phyloP scores from a whole-genome alignment of 2,888 invertebrate genomes.

The Mongoloraphidia duomilia region DNA sequence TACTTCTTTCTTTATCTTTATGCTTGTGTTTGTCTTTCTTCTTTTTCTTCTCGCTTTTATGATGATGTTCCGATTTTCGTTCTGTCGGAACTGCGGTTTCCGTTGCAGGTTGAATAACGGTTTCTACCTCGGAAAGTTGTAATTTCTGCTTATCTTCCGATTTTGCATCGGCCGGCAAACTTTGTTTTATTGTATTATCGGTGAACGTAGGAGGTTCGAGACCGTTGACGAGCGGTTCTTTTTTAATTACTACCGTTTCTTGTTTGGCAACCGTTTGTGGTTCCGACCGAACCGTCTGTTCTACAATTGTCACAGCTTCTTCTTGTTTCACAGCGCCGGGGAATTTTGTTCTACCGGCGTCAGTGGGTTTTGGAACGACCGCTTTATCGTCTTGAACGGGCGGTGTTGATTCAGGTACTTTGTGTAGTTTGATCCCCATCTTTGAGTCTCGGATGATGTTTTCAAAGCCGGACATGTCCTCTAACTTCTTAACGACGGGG shows the following conservation, averaged over 20 bases:
- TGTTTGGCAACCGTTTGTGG: conserved; percentile 9
- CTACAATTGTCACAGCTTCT: no score
- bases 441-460: conserved; percentile 40
- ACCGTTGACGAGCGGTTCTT: conserved; percentile 32
- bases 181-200: conserved; percentile 52
- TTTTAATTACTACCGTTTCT: conserved; percentile 1
- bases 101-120: conserved; percentile 15
- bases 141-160: no score
- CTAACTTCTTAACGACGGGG: conserved; percentile 46
- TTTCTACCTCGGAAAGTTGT: no score
- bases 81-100: conserved; percentile 26
- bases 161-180: conserved; percentile 12
- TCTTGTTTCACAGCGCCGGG: no score
- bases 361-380: no score
- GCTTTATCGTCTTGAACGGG: conserved; percentile 18
- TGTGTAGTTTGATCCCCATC: conserved; percentile 24
- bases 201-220: conserved; percentile 58
- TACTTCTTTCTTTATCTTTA: conserved; percentile 53
- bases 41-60: conserved; percentile 41
- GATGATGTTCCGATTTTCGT: conserved; percentile 21
- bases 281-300: neutral
- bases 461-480: conserved; percentile 46
- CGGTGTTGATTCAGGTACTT: conserved; percentile 23
- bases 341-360: no score
- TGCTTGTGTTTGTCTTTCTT: conserved; percentile 68